Conservation (phyloP, 2,888 invertebrate species). For the Tetragnatha montana region DNA sequence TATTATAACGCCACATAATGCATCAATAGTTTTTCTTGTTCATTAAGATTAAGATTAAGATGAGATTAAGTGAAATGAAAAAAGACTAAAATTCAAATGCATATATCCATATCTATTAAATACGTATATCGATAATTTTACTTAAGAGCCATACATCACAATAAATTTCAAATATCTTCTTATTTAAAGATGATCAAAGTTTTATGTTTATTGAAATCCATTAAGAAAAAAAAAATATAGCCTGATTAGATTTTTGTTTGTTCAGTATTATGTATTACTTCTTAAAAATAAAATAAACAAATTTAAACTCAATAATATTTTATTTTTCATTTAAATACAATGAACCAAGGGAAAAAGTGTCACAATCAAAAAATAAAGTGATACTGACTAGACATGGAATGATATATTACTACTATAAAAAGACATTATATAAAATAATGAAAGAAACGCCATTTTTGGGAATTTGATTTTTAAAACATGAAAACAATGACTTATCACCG, state of each 20-base stretch:
- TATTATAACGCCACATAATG: no score
- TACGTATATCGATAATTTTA: no score
- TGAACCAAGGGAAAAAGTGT: conserved; percentile 33
- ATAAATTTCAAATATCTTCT: no score
- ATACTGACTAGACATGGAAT: conserved; percentile 63
- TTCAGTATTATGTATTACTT: background rate
- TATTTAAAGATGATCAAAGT: no score
- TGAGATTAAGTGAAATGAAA: no score
- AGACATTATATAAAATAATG: conserved; percentile 25
- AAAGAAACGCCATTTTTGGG: conserved; percentile 17
- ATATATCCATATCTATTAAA: no score
- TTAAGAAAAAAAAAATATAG: no score
- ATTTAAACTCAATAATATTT: conserved; percentile 41
- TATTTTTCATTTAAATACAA: conserved; percentile 54
- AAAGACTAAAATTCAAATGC: no score
- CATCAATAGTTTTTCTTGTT: no score
- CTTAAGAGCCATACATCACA: no score
- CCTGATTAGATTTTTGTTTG: background rate
- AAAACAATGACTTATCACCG: conserved; percentile 27
- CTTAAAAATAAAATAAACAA: background rate
- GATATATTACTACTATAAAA: conserved; percentile 60
- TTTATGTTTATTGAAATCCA: no score
- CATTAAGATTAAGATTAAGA: no score
- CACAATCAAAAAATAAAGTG: conserved; percentile 46
- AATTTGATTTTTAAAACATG: conserved; percentile 35